Evolutionary conservation across 2,888 invertebrate species (phyloP).

Genomic region (Lochmaea crataegi): DNA sequence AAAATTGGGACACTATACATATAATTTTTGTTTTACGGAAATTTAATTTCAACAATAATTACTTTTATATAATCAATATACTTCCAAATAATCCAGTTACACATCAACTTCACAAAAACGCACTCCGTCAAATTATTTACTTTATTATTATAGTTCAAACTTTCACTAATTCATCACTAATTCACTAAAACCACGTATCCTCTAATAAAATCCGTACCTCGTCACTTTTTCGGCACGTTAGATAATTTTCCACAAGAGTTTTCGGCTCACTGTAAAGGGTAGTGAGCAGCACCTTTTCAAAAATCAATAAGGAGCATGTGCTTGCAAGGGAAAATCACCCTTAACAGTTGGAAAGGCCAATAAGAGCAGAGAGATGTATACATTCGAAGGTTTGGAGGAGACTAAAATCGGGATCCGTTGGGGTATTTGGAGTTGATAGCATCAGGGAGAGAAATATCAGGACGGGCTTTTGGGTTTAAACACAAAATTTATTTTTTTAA

Average conservation of each 20-base stretch:
- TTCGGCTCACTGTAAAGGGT: constrained; percentile 28
- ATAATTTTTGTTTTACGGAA: not conserved
- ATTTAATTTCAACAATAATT: not conserved
- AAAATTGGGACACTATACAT: not conserved
- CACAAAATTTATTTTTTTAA: no score
- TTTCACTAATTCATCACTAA: not conserved
- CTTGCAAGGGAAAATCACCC: constrained; percentile 40
- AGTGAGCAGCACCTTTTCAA: constrained; percentile 31
- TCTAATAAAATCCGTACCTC: not conserved
- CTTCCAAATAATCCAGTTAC: not conserved
- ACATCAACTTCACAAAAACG: not conserved
- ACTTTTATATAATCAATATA: not conserved
- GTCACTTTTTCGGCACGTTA: constrained; percentile 1
- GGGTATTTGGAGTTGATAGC: constrained; percentile 39
- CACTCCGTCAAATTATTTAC: not conserved
- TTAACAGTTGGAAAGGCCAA: constrained; percentile 36
- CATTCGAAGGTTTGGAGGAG: constrained; percentile 43
- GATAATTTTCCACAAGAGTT: constrained; percentile 24
- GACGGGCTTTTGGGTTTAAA: not conserved
- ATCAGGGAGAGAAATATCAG: constrained; percentile 20
- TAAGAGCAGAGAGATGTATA: constrained; percentile 21
- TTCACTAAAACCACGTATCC: constrained; percentile 2
- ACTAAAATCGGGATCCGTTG: constrained; percentile 49
- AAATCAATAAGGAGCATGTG: constrained; percentile 46
- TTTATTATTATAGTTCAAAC: not conserved